phyloP scores from a whole-genome alignment of 2,888 invertebrate genomes.

The Macaria liturata region DNA sequence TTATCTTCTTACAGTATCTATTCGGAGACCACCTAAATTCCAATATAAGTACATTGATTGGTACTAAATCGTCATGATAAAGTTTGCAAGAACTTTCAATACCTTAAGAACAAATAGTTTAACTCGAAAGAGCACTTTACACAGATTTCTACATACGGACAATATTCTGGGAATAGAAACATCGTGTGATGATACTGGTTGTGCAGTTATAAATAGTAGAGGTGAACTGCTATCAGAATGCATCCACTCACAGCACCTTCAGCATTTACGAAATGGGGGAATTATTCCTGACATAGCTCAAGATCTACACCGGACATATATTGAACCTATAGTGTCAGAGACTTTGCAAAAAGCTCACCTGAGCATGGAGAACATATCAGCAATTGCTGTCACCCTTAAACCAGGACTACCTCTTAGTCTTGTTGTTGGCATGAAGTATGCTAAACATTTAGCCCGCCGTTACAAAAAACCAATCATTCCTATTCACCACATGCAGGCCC shows the following conservation, averaged over 20 bases:
- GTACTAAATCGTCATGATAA: conserved; percentile 16
- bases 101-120: conserved; percentile 4
- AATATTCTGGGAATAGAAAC: conserved; percentile 96
- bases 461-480: conserved; percentile 94
- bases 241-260: conserved; percentile 90
- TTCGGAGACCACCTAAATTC: too few relatives aligned
- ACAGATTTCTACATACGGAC: conserved; percentile 11
- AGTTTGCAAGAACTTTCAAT: conserved; percentile 1
- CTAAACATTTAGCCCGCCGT: conserved; percentile 88
- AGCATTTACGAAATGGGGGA: conserved; percentile 91
- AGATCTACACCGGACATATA: conserved; percentile 90
- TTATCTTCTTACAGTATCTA: too few relatives aligned
- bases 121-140: background rate
- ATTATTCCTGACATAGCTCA: conserved; percentile 95
- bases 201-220: conserved; percentile 90
- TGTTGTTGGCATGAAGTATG: conserved; percentile 91
- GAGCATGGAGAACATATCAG: conserved; percentile 87
- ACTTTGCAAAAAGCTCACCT: conserved; percentile 86
- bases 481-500: conserved; percentile 99
- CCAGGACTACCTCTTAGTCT: conserved; percentile 93
- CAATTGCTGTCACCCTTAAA: conserved; percentile 94
- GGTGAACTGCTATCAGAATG: conserved; percentile 92
- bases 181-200: conserved; percentile 98
- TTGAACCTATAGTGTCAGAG: conserved; percentile 87
- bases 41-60: too few relatives aligned